Conservation (phyloP, 1,140 invertebrate species). For the Drosophila nasuta region DNA sequence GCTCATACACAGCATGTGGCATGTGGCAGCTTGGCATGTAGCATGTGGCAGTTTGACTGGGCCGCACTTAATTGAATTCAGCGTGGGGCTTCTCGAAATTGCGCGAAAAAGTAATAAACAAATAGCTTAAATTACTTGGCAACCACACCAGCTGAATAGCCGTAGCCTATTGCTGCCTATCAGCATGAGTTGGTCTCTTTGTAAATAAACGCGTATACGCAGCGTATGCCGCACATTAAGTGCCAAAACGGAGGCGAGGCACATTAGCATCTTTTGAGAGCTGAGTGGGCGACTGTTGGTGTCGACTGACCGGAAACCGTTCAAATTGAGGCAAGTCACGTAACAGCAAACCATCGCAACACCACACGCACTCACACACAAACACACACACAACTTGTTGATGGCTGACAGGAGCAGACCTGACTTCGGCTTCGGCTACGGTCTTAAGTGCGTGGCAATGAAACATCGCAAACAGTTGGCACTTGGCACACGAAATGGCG, state of each 20-base stretch:
- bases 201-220: conserved; percentile 41
- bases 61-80: conserved; percentile 49
- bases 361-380: background rate
- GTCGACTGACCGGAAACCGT: conserved; percentile 31
- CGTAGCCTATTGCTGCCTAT: background rate
- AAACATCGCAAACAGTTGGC: conserved; percentile 24
- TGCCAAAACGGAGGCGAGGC: background rate
- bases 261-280: conserved; percentile 36
- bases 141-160: conserved; percentile 11
- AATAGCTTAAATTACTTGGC: conserved; percentile 49
- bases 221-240: conserved; percentile 45
- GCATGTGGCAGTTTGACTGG: conserved; percentile 18
- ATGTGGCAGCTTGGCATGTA: conserved; percentile 9
- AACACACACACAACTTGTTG: conserved; percentile 57
- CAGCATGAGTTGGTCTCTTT: conserved; percentile 8
- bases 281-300: too few species aligned
- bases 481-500: conserved; percentile 16
- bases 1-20: conserved; percentile 25
- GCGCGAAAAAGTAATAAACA: conserved; percentile 43
- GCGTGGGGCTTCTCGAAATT: conserved; percentile 13
- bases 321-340: conserved; percentile 51
- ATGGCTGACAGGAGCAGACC: conserved; percentile 26
- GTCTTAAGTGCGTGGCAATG: conserved; percentile 14
- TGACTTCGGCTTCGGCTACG: conserved; percentile 3
- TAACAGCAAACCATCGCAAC: conserved; percentile 12